Base-by-base conservation (phyloP, 1,140 invertebrate species). In the Zaprionus africanus region DNA sequence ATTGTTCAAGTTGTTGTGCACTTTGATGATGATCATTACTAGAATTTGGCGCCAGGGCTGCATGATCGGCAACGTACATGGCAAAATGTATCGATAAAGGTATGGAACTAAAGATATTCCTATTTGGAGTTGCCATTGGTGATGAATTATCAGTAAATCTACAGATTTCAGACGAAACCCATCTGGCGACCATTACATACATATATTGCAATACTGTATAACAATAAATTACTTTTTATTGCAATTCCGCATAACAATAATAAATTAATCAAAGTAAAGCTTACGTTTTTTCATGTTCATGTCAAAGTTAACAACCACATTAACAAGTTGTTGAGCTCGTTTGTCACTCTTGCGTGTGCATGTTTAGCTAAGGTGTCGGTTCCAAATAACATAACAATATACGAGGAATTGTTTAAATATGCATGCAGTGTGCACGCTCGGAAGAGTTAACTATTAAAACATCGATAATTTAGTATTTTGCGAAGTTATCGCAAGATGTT, bases 21-120 rank as follows among this genome's bases (percentile, higher is more conserved):
- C 51, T 57, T 51, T 53, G 54, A 65, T 61, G 62, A 79, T 72
- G 74, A 77, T 67, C 67, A 79, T 78, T 60, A 62, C 34, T 62
- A 59, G 76, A 65, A 68, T 36, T 56, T 56, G 11, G 12, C 9
- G 1, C 34, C 63, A 67, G 70, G 76, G 70, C 54, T 62, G 43
- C 49, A 66, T 11, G 62, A 58, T 34, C 22, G 36, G 36, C 43
- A 22, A 17, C 46, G 19, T 12, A 12, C 19, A 51, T 24, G 5
- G 19, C 19, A 19, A 51, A 51, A 24, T 51, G 19, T 51, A 51
- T 51, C 46, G 19, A 51, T 24, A 5, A 13, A 24, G 24, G 4
- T 41, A 41, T 41, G 15, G 4, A 41, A 41, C 4, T 34, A 9
- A 3, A 11, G 31, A 34, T 34, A 11, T 34, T 34, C 31, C 31